Base-by-base conservation (phyloP, 2,888 invertebrate genomes). In the Dicroscelio sp. region DNA sequence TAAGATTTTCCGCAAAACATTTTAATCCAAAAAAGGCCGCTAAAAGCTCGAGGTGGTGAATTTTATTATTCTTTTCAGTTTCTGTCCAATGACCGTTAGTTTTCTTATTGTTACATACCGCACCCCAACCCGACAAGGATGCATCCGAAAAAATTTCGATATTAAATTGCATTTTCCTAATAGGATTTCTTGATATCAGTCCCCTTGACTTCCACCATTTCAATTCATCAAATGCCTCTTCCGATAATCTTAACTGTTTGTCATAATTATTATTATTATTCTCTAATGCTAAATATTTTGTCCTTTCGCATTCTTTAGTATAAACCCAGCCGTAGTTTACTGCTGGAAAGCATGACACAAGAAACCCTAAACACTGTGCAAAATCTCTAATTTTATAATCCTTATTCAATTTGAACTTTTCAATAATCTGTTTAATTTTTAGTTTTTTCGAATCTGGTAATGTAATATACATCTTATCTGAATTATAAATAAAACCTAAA, bases 71-170 rank as follows among this genome's bases (percentile, higher is more conserved):
- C 65, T 80, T 75, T 67, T 92, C 86, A 2, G 30, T 27, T 33
- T 83, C 67, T 25, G 35, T 63, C 86, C 86, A 90, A n/a, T 63
- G 27, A 10, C 92, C 92, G 23, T 69, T n/a, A 23, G 52, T 48
- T 35, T 52, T 43, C 14, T 85, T 8, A 17, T 27, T 31, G 0
- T 84, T 30, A 31, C 78, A 89, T 1, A 58, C 33, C 0, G 63
- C 88, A 35, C 90, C 88, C 90, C 86, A 90, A 0, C 92, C 90
- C 25, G 87, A 73, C n/a, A 43, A 20, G 0, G 89, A 92, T 1
- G 92, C 89, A 38, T 92, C 90, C 0, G 91, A 80, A 38, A 58
- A 91, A 63, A 92, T 92, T 48, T 79, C 67, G 20, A 90, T 6
- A 2, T 76, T 52, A 73, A 78, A 92, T 2, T 14, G 17, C 8